Evolutionary conservation across 2,113 vertebrate species (phyloP).

Genomic region (Oncorhynchus tshawytscha): DNA sequence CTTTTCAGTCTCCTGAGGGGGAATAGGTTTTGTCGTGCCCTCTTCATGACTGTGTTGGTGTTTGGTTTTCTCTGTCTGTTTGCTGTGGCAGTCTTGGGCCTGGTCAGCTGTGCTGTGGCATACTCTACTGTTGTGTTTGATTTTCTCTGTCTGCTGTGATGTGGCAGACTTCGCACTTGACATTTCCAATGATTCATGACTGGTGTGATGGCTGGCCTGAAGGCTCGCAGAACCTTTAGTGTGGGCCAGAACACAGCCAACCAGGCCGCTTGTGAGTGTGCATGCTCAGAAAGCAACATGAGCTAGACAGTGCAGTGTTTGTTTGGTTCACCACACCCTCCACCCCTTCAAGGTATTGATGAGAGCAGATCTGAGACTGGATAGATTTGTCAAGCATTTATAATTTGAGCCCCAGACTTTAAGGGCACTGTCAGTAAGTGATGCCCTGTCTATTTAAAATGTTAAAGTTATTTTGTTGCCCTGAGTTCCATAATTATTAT

Average conservation of each 20-base stretch:
- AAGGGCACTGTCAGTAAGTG: too few species aligned
- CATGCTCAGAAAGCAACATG: slow-evolving; percentile 38
- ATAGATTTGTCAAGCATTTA: slow-evolving; percentile 3
- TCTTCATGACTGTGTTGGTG: too few species aligned
- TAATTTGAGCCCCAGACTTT: neutral
- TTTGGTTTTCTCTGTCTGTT: too few species aligned
- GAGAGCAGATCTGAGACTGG: neutral
- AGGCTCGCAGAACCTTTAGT: slow-evolving; percentile 68
- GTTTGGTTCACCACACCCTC: neutral
- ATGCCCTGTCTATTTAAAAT: too few species aligned
- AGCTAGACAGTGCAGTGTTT: neutral
- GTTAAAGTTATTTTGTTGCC: too few species aligned
- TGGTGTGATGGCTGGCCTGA: slow-evolving; percentile 67
- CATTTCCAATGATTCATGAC: slow-evolving; percentile 71
- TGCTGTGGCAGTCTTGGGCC: slow-evolving; percentile 5
- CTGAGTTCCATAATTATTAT: too few species aligned
- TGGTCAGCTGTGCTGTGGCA: neutral
- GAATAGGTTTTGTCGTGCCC: too few species aligned
- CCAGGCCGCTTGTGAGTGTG: slow-evolving; percentile 40
- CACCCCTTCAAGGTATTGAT: neutral
- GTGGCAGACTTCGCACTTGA: slow-evolving; percentile 67
- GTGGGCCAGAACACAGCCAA: slow-evolving; percentile 39
- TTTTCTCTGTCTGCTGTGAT: neutral
- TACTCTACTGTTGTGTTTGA: slow-evolving; percentile 4
- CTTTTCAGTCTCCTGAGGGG: too few species aligned